A percentile compares a stretch with the other conserved stretches of the same genome.
These are phyloP conservation scores for Zoanthus gigantus DNA, from an alignment of 92 coral and sea anemone genomes.

Conservation along the genomic window DNA sequence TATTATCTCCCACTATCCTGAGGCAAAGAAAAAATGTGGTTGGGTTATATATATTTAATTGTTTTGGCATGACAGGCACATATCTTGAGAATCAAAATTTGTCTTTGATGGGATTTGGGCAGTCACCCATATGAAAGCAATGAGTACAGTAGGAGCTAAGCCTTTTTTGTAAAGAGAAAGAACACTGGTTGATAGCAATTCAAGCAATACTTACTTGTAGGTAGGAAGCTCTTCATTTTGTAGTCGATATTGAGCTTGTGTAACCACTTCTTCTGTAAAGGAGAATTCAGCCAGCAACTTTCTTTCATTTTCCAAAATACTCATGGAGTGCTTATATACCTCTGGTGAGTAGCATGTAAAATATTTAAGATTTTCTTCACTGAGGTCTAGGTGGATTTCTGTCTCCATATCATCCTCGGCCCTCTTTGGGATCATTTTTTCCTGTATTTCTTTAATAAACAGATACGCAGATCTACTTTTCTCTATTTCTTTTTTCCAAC, in stretches of 20 bases:
- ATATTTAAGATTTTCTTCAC: background rate
- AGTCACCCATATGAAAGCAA: no score
- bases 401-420: background rate
- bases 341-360: background rate
- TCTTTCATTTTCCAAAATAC: background rate
- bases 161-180: background rate
- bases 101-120: no score
- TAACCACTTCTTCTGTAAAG: background rate
- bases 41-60: background rate
- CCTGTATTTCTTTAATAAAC: background rate
- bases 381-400: background rate
- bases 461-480: background rate
- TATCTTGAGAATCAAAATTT: no score
- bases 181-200: no score
- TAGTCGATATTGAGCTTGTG: background rate
- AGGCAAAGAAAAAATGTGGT: background rate
- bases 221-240: slow-evolving; percentile 23
- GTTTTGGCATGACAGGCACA: background rate
- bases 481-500: background rate
- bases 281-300: no score
- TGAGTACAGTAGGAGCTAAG: background rate
- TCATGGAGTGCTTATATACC: background rate
- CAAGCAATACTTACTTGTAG: slow-evolving; percentile 35
- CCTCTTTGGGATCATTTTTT: background rate
- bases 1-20: slow-evolving; percentile 72